Evolutionary conservation across 1,140 invertebrate genomes (phyloP).

Genomic region (Pygmarrhopalites habei): DNA sequence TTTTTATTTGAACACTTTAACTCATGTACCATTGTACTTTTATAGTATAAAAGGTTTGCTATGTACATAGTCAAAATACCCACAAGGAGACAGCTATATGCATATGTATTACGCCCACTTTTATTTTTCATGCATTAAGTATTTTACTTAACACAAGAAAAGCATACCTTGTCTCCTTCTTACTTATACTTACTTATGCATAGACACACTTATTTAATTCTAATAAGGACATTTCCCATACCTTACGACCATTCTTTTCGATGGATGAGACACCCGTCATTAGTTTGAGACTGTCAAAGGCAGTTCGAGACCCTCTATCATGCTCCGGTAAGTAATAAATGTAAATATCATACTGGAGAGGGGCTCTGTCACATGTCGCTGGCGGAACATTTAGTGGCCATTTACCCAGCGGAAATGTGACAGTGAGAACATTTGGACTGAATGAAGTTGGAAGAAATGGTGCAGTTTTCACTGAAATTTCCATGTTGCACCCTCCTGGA

Average conservation of each 20-base stretch:
- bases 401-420: constrained; percentile 55
- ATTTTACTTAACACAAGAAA: too few species aligned
- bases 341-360: constrained; percentile 53
- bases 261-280: constrained; percentile 58
- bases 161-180: too few species aligned
- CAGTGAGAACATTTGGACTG: constrained; percentile 49
- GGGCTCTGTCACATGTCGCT: constrained; percentile 41
- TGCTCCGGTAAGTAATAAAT: constrained; percentile 55
- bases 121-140: too few species aligned
- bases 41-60: too few species aligned
- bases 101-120: too few species aligned
- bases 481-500: constrained; percentile 70
- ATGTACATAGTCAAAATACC: too few species aligned
- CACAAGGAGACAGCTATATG: too few species aligned
- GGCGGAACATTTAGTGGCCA: constrained; percentile 38
- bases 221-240: too few species aligned
- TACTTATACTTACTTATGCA: too few species aligned
- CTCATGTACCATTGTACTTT: too few species aligned
- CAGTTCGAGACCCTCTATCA: constrained; percentile 51
- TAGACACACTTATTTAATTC: too few species aligned
- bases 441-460: constrained; percentile 55
- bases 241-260: constrained; percentile 50
- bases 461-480: constrained; percentile 55
- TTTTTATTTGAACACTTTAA: too few species aligned
- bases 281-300: constrained; percentile 54